Conservation (phyloP, 2,888 invertebrate genomes). For the Ischnura elegans region DNA sequence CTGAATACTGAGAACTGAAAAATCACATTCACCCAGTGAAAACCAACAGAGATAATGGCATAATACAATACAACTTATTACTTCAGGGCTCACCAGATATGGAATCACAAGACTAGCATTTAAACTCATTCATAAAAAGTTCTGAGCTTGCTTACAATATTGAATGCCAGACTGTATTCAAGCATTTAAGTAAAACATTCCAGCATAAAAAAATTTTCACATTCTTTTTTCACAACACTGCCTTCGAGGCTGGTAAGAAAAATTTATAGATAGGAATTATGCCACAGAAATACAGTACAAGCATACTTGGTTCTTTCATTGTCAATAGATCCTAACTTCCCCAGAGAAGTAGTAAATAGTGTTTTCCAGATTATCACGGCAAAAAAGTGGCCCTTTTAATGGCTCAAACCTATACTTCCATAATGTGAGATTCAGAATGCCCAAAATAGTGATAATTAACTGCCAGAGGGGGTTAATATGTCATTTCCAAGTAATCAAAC, state of each 20-base stretch:
- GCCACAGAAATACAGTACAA: not conserved
- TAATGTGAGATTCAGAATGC: not conserved
- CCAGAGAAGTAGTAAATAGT: not conserved
- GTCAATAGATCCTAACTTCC: not conserved
- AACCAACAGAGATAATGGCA: not conserved
- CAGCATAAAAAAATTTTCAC: not conserved
- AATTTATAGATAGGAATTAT: not conserved
- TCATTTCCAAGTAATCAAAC: not conserved
- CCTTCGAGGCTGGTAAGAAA: not conserved
- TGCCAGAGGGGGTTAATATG: not conserved
- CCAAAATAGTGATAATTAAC: not conserved
- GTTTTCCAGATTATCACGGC: not conserved
- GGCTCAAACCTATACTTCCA: not conserved
- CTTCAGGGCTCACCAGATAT: not conserved
- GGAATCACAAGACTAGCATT: not conserved
- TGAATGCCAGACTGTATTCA: not conserved
- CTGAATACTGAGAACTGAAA: not conserved
- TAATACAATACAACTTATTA: not conserved
- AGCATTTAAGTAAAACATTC: not conserved
- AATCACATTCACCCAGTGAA: not conserved
- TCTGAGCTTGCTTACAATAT: not conserved
- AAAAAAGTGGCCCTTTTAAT: not conserved
- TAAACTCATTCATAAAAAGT: not conserved
- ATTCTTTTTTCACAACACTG: not conserved
- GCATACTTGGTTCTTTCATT: not conserved